These are phyloP conservation scores for Cheilosia variabilis DNA, from an alignment of 2,888 invertebrate species.

Conservation along the genomic window DNA sequence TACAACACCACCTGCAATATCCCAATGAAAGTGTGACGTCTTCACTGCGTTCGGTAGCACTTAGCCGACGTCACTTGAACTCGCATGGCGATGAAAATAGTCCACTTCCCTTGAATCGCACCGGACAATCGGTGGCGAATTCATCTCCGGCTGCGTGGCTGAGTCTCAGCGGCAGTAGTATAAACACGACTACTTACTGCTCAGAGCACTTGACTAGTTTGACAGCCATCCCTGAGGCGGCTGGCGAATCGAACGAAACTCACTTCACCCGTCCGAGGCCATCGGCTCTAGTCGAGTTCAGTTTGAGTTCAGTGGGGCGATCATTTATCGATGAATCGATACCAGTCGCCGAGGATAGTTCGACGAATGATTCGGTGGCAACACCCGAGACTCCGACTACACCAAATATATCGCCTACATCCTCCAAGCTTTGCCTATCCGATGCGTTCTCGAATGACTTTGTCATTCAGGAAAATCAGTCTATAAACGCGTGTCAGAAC, in stretches of 20 bases:
- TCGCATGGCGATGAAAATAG: conserved; percentile 60
- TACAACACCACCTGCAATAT: conserved; percentile 76
- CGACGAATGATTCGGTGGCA: conserved; percentile 80
- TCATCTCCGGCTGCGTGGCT: conserved; percentile 79
- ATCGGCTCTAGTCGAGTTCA: conserved; percentile 81
- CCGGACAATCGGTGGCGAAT: conserved; percentile 60
- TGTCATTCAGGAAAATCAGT: conserved; percentile 82
- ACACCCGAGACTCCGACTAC: conserved; percentile 88
- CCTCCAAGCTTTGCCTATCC: conserved; percentile 83
- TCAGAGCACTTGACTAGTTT: conserved; percentile 80
- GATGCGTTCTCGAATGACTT: conserved; percentile 88
- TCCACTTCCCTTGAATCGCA: conserved; percentile 46
- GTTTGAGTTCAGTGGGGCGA: conserved; percentile 83
- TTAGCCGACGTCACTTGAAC: conserved; percentile 76
- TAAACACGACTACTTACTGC: conserved; percentile 79
- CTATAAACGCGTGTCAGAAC: conserved; percentile 55
- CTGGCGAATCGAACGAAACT: conserved; percentile 67
- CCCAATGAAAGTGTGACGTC: conserved; percentile 77
- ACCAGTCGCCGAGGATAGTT: conserved; percentile 69
- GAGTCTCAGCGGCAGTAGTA: conserved; percentile 81
- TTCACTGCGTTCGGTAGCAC: conserved; percentile 77
- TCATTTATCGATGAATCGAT: conserved; percentile 83
- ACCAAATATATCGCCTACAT: conserved; percentile 86
- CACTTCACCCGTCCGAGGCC: conserved; percentile 49
- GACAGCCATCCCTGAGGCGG: conserved; percentile 82